These are phyloP conservation scores for Anniella stebbinsi DNA, from an alignment of 2,797 vertebrate species.

Conservation along the genomic window DNA sequence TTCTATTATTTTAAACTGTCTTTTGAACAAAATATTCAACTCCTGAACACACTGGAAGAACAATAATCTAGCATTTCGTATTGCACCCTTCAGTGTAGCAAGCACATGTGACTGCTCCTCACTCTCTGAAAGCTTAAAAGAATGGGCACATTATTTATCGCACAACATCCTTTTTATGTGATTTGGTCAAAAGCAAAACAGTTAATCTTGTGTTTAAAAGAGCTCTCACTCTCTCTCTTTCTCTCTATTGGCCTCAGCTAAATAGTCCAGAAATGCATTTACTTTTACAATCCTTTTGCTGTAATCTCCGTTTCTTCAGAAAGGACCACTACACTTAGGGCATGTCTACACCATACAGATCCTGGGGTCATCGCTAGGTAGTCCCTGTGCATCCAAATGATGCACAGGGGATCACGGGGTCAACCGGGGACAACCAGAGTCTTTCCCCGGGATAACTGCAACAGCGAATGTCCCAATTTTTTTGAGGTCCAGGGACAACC, in stretches of 20 bases:
- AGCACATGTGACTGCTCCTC: slow-evolving; percentile 31
- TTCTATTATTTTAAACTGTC: slow-evolving; percentile 33
- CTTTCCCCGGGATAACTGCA: too few species aligned
- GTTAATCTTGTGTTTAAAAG: slow-evolving; percentile 62
- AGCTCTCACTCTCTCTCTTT: slow-evolving; percentile 18
- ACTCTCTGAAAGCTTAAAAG: slow-evolving; percentile 47
- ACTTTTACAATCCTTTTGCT: slow-evolving; percentile 9
- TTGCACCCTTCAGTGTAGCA: slow-evolving; percentile 20
- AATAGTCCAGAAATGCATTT: slow-evolving; percentile 49
- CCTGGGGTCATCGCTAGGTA: too few species aligned
- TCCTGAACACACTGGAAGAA: slow-evolving; percentile 11
- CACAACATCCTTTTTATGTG: slow-evolving; percentile 65
- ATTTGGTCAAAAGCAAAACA: slow-evolving; percentile 52
- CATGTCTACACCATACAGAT: too few species aligned
- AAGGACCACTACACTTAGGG: slow-evolving; percentile 9
- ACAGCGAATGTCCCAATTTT: too few species aligned
- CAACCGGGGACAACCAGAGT: too few species aligned
- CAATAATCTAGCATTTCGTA: slow-evolving; percentile 32
- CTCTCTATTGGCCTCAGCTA: slow-evolving; percentile 22
- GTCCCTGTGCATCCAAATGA: too few species aligned
- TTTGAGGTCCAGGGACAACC: too few species aligned
- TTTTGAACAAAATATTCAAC: slow-evolving; percentile 34
- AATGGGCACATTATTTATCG: slow-evolving; percentile 52
- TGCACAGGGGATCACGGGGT: too few species aligned
- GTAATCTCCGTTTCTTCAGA: slow-evolving; percentile 13